Base-by-base conservation (phyloP, 2,888 invertebrate genomes). In the Tyria jacobaeae region DNA sequence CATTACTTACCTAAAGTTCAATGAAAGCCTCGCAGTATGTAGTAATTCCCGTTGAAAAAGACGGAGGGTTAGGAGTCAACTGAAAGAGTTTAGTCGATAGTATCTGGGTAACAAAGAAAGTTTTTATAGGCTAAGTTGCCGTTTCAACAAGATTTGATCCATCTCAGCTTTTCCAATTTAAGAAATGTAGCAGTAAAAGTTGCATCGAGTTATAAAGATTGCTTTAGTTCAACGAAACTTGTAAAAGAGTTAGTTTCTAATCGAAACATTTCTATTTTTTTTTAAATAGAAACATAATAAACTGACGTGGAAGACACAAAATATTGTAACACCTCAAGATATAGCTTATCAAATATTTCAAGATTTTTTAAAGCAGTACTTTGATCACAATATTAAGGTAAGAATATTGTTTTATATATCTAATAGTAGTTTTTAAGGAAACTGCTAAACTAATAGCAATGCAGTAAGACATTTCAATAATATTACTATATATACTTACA, bases 21-120 rank as follows among this genome's bases (percentile, higher is more conserved):
- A 79, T 76, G 68, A 66, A 77, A 70, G 51, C 68, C 64, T 50
- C 57, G 51, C 60, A 75, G 70, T 68, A 68, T 73, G 71, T 73
- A 79, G 78, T 71, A 66, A 79, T 88, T 86, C 80, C 78, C 76
- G 64, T 73, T 73, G 68, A 79, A 83, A 84, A 78, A 78, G 76
- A 72, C 76, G 75, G 76, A 78, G 64, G 60, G 74, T 81, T 79
- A 80, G 81, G 82, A 65, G 55, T 52, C 57, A 70, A 83, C 87
- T 85, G 86, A 89, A 90, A 87, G 88, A 90, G 90, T 90, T 88
- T 80, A 79, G 70, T 82, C 80, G 90, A 89, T 90, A 88, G 83
- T 88, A 91, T 91, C 91, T 83, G 69, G 86, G 82, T 92, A 92
- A 91, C 91, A 91, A 92, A 91, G 91, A 91, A 93, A 94, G 91